Evolutionary conservation across 35 echinoderm and acorn worm species (phyloP).

Genomic region (Amphiura filiformis): DNA sequence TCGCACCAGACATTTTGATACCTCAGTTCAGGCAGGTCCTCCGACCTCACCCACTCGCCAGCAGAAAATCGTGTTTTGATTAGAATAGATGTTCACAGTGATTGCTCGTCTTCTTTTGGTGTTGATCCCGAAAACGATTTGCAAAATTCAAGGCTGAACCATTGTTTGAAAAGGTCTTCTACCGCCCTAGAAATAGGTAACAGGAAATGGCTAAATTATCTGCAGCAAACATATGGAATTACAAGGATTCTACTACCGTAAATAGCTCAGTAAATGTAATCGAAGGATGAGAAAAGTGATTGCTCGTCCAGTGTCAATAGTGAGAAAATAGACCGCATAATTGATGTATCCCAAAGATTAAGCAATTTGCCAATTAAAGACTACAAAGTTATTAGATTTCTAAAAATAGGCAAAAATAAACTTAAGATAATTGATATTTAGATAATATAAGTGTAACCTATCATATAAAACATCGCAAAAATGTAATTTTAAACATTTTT

Average conservation of each 20-base stretch:
- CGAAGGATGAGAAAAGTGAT: not conserved
- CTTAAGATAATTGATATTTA: too few species aligned
- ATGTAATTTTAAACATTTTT: not conserved
- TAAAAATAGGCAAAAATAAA: too few species aligned
- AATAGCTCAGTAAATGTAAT: not conserved
- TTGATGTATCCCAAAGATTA: too few species aligned
- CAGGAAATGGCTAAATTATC: constrained; percentile 6
- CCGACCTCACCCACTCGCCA: not conserved
- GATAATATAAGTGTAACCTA: too few species aligned
- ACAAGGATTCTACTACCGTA: not conserved
- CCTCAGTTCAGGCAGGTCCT: constrained; percentile 23
- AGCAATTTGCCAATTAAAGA: too few species aligned
- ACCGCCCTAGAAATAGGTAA: not conserved
- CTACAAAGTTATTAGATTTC: too few species aligned
- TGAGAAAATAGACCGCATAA: not conserved
- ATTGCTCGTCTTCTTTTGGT: not conserved
- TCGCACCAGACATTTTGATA: not conserved
- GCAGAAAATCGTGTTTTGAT: constrained; percentile 30
- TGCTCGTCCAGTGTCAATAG: not conserved
- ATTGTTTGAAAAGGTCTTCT: not conserved
- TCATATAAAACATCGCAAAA: too few species aligned
- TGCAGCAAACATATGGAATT: not conserved
- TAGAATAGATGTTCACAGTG: not conserved
- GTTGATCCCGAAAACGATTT: not conserved
- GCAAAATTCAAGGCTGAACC: not conserved